These are phyloP conservation scores for Augochlorella aurata DNA, from an alignment of 2,888 invertebrate species.

Conservation along the genomic window DNA sequence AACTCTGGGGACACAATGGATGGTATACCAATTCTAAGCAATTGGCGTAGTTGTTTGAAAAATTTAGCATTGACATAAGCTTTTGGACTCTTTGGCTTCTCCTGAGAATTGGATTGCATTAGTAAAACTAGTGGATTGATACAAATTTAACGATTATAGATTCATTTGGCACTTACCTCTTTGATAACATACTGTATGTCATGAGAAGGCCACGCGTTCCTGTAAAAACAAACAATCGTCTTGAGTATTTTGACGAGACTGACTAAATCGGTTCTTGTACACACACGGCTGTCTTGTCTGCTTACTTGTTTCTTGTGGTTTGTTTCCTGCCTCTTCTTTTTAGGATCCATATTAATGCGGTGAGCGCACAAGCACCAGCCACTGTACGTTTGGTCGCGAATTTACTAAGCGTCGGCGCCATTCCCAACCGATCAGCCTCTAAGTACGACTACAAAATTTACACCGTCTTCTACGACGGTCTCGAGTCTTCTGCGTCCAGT, in stretches of 20 bases:
- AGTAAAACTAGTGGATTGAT: conserved; percentile 72
- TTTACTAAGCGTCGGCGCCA: conserved; percentile 92
- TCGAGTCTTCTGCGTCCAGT: conserved; percentile 24
- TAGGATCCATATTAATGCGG: conserved; percentile 76
- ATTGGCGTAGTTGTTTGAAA: conserved; percentile 86
- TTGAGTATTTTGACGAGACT: not conserved
- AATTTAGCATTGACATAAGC: conserved; percentile 91
- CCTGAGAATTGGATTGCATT: conserved; percentile 69
- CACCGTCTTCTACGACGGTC: conserved; percentile 29
- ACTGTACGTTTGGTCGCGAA: conserved; percentile 87
- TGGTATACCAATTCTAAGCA: conserved; percentile 87
- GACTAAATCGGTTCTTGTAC: not conserved
- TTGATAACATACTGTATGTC: conserved; percentile 91
- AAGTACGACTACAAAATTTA: not conserved
- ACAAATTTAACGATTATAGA: too few relatives aligned
- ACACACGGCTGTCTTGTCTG: not conserved
- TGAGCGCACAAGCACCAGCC: conserved; percentile 86
- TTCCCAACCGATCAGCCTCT: conserved; percentile 72
- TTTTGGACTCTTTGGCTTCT: conserved; percentile 83
- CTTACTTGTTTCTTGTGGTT: conserved; percentile 46
- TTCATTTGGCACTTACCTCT: conserved; percentile 81
- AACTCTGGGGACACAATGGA: conserved; percentile 90
- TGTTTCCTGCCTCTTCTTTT: conserved; percentile 70
- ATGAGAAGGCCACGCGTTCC: conserved; percentile 85
- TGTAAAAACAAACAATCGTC: conserved; percentile 65